Base-by-base conservation (phyloP, 2,113 vertebrate species). In the Daubentonia madagascariensis region DNA sequence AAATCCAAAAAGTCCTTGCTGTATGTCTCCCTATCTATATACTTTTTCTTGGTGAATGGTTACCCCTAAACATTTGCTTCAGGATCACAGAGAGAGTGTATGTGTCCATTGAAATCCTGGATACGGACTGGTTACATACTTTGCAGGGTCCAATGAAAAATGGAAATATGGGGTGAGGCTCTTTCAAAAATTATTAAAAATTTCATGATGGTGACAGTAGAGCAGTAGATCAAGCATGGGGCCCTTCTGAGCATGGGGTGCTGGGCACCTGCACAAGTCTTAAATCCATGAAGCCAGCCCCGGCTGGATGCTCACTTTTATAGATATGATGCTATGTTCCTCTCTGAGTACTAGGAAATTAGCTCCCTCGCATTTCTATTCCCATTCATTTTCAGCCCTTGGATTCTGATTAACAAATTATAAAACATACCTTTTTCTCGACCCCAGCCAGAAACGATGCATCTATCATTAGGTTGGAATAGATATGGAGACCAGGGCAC, bases 361-460 rank as follows among this genome's bases (percentile, higher is more conserved):
- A 75, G 23, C 17, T n/a, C 10, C 65, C 63, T 18, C 22, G 48
- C 28, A 50, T 89, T 83, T 76, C 68, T 79, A 28, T 18, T 45
- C 22, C 81, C n/a, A 50, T 48, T 84, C 6, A 25, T 9, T 52
- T 57, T 32, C 54, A 68, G 16, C 14, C 45, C 43, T 28, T 22
- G n/a, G 43, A 79, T 63, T 40, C 23, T 89, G 59, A 75, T 35
- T 7, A 85, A 79, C 8, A 59, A 97, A 73, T 20, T 52, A 18
- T 85, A 75, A 96, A 90, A 30, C 59, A 61, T 99, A 99, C 99
- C 99, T 99, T 97, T 98, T 13, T 98, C 99, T 16, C 99, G 98
- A 8, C 99, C 99, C 99, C 99, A 99, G 48, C 99, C 99, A 5
- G 99, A 99, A 98, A 99, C 95, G 96, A 98, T 99, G 98, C 99